phyloP scores from a whole-genome alignment of 2,888 invertebrate genomes.

The Calliphora vomitoria region DNA sequence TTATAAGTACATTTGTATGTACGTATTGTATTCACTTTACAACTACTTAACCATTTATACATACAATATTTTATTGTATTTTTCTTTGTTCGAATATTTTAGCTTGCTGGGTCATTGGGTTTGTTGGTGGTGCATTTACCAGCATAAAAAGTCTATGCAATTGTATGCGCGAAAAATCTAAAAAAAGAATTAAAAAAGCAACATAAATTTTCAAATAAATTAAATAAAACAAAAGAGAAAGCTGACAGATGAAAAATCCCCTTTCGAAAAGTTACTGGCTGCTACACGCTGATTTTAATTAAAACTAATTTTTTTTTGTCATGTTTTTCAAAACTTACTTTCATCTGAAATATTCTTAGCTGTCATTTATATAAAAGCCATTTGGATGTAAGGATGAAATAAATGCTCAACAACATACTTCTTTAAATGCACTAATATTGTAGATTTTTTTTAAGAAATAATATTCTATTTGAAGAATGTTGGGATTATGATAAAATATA shows the following conservation, averaged over 20 bases:
- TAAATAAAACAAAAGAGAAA: slow-evolving; percentile 55
- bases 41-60: neutral
- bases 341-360: slow-evolving; percentile 33
- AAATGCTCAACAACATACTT: no score
- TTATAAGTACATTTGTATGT: neutral
- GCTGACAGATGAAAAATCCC: slow-evolving; percentile 60
- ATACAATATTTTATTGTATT: neutral
- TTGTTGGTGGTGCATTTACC: neutral
- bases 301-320: slow-evolving; percentile 38
- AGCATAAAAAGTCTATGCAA: neutral
- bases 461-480: no score
- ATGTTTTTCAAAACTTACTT: slow-evolving; percentile 38
- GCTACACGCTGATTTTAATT: slow-evolving; percentile 61
- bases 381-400: slow-evolving; percentile 1
- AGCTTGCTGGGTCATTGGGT: neutral
- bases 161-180: neutral
- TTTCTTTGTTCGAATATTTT: neutral
- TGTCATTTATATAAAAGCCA: slow-evolving; percentile 39
- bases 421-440: no score
- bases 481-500: no score
- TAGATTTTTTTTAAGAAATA: no score
- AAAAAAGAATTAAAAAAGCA: neutral
- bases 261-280: slow-evolving; percentile 59
- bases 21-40: neutral
- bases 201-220: slow-evolving; percentile 55